Evolutionary conservation across 2,797 vertebrate species (phyloP), one percentile per base, ranked within the genome.

Genomic region (Discoglossus pictus): DNA sequence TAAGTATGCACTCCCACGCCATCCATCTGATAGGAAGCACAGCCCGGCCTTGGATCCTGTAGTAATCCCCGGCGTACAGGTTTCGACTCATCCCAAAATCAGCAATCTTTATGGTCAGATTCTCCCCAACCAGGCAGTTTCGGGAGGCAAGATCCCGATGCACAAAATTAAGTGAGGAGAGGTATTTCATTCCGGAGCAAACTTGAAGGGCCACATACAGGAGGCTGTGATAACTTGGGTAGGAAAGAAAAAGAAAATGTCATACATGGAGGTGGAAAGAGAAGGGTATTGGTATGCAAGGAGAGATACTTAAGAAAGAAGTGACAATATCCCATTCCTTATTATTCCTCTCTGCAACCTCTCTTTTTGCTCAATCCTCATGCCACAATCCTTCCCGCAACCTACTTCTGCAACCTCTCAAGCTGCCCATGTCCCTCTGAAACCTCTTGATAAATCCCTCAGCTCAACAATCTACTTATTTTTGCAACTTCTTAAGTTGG

Each of bases 1-100:
- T 94, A 12, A 97, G 93, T 71, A 97, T 97, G 59, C 95, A 93
- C 81, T 98, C 95, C 95, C 95, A 98, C 71, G 95, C 95, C 95
- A 98, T 97, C 95, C 95, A 98, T 61, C 95, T 93, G 47, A 98
- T 98, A 0, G 95, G 95, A 73, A 98, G 91, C 80, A 97, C 93
- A 0, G 95, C 95, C 2, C 95, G 79, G 61, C 95, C 95, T 74
- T 96, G 94, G 72, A 98, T 94, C 6, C 95, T 89, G 79, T 96
- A 97, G 73, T 96, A 98, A 61, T 97, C 92, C 8, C 92, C 92
- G 0, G 93, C 89, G 0, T 97, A 97, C 67, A 97, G 80, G 74
- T 93, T 93, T 48, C 94, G 90, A 83, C 95, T 97, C 95, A 97
- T 98, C 50, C 95, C 95, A 0, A 98, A 96, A 77, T 98, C 95